Base-by-base conservation (phyloP, 1,140 invertebrate genomes). In the Tenebrio molitor region DNA sequence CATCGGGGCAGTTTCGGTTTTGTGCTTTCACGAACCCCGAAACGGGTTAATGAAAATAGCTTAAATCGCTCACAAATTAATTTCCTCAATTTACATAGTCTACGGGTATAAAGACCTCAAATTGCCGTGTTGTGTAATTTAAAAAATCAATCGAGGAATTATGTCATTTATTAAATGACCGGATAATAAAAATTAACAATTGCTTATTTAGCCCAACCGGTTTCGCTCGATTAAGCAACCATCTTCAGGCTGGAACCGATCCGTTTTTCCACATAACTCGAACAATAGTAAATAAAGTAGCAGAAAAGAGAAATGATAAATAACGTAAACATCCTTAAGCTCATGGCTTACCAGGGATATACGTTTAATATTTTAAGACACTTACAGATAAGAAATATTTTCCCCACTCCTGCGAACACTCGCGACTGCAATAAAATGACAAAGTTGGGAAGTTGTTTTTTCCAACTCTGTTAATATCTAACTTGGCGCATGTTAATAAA, bases 401-500 rank as follows among this genome's bases (percentile, higher is more conserved):
- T 50, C n/a, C 44, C 19, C 19, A 16, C n/a, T 50, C 19, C 44
- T 8, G 7, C 7, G 15, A 50, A 50, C 19, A 17, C 17, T 50
- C 19, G 44, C 23, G 19, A 4, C 4, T 10, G 44, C 23, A 50
- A 50, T 50, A 50, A 50, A 50, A 50, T 50, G 19, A 50, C 44
- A 50, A 50, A 50, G 44, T 50, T 50, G 19, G 44, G 19, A 50
- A 50, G 44, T 50, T 17, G 44, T 50, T 50, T 50, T 50, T 50
- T 10, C 44, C 42, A 7, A 7, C 16, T 16, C 7, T 19, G 19
- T 50, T 50, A 50, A 58, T 58, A 58, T 53, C 17, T 53, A 44
- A 44, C 25, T 8, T 4, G n/a, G 46, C 14, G 14, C 21, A 19
- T 10, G 46, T 53, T 21, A 21, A 21, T 53, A 53, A 53, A 53